Conservation (phyloP, 2,888 invertebrate species). For the Tryphoninae sp. region DNA sequence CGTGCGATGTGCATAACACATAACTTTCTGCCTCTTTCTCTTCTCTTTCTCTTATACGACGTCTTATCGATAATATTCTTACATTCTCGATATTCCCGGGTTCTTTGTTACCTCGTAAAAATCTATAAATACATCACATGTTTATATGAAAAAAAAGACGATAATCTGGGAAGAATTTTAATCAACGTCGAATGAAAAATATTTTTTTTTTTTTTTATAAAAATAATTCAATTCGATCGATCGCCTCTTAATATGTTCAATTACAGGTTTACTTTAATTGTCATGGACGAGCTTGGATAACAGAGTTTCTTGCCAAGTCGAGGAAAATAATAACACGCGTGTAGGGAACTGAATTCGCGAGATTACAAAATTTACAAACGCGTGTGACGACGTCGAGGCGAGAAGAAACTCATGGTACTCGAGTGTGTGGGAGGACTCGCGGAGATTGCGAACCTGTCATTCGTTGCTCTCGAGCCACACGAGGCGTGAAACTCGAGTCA, state of each 20-base stretch:
- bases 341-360: slow-evolving; percentile 16
- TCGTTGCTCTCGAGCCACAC: slow-evolving; percentile 58
- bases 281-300: neutral
- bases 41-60: slow-evolving; percentile 18
- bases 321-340: slow-evolving; percentile 15
- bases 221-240: too few relatives aligned
- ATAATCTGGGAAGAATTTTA: neutral
- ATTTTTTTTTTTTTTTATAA: too few relatives aligned
- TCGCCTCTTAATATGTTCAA: neutral
- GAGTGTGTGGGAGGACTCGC: slow-evolving; percentile 72
- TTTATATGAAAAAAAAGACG: neutral
- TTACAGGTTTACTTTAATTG: neutral
- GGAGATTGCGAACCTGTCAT: slow-evolving; percentile 75
- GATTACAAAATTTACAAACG: slow-evolving; percentile 38
- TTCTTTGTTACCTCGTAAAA: neutral
- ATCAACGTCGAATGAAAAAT: neutral
- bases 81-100: slow-evolving; percentile 30
- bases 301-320: neutral
- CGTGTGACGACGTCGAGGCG: slow-evolving; percentile 35
- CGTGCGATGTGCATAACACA: slow-evolving; percentile 44
- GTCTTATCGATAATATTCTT: slow-evolving; percentile 56
- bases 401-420: slow-evolving; percentile 34
- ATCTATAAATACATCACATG: neutral
- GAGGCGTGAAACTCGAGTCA: slow-evolving; percentile 50
- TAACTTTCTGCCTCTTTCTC: slow-evolving; percentile 4